Base-by-base conservation (phyloP, 2,113 vertebrate species). In the Xiphias gladius region DNA sequence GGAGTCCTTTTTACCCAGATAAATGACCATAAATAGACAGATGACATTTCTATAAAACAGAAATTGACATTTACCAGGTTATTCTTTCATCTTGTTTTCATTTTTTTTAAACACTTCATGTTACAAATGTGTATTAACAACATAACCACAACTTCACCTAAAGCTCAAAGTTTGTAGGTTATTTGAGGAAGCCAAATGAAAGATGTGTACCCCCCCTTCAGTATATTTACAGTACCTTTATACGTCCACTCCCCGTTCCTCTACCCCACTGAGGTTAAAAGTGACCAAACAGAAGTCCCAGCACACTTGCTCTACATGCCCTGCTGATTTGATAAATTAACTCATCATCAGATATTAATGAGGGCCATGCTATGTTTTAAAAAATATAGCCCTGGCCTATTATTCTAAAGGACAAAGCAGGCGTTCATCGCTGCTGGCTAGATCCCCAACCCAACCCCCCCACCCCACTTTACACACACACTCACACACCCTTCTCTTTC, bases 381-480 rank as follows among this genome's bases (percentile, higher is more conserved):
- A 80, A 81, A 10, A 88, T 19, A 83, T 65, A 32, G 50, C 65
- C 73, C 69, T 57, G 72, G 64, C 32, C 72, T 79, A 75, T 83
- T 89, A 73, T 86, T 86, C 35, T 70, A 72, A 43, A 92, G 89
- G 89, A 90, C 87, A 88, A 91, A 89, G 79, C 71, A 85, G 62
- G 67, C 52, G 19, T 73, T 88, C 37, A 70, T 73, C 2, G 72
- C 87, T 78, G 72, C 76, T 76, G 77, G 85, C 82, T 86, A 80
- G 30, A 65, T 35, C 24, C n/a, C 37, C 14, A 8, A 30, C 17
- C 28, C 22, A 61, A 41, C 20, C 9, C 59, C 26, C 66, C 66
- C 62, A 46, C 70, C 8, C 2, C 8, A 63, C 52, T n/a, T 35
- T 37, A 30, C 30, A 52, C 39, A 73, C 26, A 67, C 66, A 52